These are phyloP conservation scores for Drosophila kurseongensis DNA, from an alignment of 1,140 invertebrate genomes.

Conservation along the genomic window DNA sequence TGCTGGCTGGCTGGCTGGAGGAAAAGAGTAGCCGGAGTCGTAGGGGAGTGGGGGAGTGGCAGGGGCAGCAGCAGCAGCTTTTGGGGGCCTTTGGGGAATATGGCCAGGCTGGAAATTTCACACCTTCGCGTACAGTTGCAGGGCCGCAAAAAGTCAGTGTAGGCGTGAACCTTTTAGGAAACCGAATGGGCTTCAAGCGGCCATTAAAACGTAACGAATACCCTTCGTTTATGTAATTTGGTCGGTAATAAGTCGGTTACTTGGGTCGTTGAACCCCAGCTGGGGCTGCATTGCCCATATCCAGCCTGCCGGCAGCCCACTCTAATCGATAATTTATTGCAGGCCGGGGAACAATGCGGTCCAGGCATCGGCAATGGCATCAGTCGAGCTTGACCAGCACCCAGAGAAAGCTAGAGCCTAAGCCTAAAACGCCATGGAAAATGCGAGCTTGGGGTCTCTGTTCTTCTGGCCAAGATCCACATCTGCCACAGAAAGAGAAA, in stretches of 20 bases:
- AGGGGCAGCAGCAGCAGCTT: slow-evolving; percentile 1
- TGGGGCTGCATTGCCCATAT: slow-evolving; percentile 20
- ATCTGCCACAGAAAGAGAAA: slow-evolving; percentile 54
- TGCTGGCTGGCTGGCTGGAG: not conserved
- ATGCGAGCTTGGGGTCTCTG: slow-evolving; percentile 25
- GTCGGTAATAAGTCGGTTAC: slow-evolving; percentile 44
- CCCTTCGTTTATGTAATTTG: slow-evolving; percentile 48
- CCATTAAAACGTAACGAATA: slow-evolving; percentile 60
- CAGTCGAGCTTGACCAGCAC: slow-evolving; percentile 33
- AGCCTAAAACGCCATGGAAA: slow-evolving; percentile 19
- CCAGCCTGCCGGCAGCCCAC: slow-evolving; percentile 31
- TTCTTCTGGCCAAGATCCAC: slow-evolving; percentile 40
- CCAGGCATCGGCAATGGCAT: slow-evolving; percentile 47
- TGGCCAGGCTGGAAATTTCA: slow-evolving; percentile 67
- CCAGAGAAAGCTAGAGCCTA: slow-evolving; percentile 28
- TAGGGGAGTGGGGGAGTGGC: slow-evolving; percentile 9
- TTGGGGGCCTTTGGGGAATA: slow-evolving; percentile 64
- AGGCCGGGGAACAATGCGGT: slow-evolving; percentile 54
- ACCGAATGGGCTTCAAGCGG: slow-evolving; percentile 12
- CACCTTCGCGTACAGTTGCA: slow-evolving; percentile 62
- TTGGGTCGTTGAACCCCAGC: slow-evolving; percentile 50
- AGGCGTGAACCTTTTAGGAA: slow-evolving; percentile 58
- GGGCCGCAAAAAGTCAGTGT: slow-evolving; percentile 24
- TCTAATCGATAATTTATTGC: slow-evolving; percentile 80
- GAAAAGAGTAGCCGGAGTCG: slow-evolving; percentile 23